Conservation (phyloP, 1,140 invertebrate species). For the Adoxophyes honmai region DNA sequence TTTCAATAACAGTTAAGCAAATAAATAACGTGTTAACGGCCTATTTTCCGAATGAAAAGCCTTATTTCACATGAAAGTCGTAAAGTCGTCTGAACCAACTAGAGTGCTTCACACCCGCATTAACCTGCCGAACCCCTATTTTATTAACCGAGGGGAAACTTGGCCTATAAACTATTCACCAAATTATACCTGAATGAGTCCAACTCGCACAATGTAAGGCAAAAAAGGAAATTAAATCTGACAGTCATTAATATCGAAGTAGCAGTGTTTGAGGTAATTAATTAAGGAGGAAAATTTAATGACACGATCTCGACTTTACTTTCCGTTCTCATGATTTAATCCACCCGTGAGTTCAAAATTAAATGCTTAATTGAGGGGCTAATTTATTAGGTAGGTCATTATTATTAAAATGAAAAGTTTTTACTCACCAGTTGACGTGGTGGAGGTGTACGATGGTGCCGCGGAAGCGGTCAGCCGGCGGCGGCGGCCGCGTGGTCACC, state of each 20-base stretch:
- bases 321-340: too few species aligned
- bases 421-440: constrained; percentile 54
- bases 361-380: not conserved
- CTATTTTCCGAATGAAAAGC: not conserved
- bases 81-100: not conserved
- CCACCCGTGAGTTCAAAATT: too few species aligned
- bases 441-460: constrained; percentile 27
- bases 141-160: constrained; percentile 7
- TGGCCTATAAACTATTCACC: not conserved
- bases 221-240: not conserved
- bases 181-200: not conserved
- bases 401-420: not conserved
- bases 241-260: not conserved
- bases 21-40: constrained; percentile 12
- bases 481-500: constrained; percentile 43
- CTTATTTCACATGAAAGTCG: constrained; percentile 5
- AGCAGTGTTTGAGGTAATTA: not conserved
- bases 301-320: not conserved
- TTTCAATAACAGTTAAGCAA: not conserved
- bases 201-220: not conserved
- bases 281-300: not conserved
- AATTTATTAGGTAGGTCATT: not conserved
- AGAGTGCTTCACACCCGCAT: constrained; percentile 1
- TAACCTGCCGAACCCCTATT: constrained; percentile 7
- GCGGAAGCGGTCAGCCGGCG: constrained; percentile 44